Conservation (phyloP, 2,797 vertebrate genomes). For the Phylloscopus collybita region DNA sequence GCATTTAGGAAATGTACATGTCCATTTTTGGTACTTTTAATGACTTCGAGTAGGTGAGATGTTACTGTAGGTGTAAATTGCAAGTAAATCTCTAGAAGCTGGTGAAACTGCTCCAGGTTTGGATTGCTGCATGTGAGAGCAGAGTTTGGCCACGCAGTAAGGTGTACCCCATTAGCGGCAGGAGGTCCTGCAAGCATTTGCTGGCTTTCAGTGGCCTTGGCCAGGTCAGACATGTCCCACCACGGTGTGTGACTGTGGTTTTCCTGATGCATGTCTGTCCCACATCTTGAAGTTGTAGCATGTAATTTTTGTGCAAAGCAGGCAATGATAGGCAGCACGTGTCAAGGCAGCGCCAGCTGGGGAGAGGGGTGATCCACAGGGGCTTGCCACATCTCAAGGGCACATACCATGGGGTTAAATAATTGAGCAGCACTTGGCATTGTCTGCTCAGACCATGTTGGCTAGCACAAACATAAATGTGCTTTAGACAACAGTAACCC, state of each 20-base stretch:
- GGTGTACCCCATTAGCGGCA: accelerated
- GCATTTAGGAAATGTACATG: background rate
- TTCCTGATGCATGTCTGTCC: accelerated
- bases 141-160: background rate
- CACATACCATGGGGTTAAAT: background rate
- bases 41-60: background rate
- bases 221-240: background rate
- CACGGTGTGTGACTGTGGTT: accelerated
- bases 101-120: background rate
- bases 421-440: background rate
- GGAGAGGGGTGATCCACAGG: background rate
- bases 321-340: accelerated
- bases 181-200: background rate
- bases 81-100: background rate
- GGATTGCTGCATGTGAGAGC: accelerated
- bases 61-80: background rate
- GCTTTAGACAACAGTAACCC: background rate
- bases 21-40: background rate
- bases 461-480: background rate
- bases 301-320: background rate
- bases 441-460: background rate
- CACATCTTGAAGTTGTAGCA: background rate
- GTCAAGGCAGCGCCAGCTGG: background rate
- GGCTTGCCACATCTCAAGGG: background rate
- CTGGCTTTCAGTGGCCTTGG: background rate